Base-by-base conservation (phyloP, 2,888 invertebrate genomes). In the Agelastica alni region DNA sequence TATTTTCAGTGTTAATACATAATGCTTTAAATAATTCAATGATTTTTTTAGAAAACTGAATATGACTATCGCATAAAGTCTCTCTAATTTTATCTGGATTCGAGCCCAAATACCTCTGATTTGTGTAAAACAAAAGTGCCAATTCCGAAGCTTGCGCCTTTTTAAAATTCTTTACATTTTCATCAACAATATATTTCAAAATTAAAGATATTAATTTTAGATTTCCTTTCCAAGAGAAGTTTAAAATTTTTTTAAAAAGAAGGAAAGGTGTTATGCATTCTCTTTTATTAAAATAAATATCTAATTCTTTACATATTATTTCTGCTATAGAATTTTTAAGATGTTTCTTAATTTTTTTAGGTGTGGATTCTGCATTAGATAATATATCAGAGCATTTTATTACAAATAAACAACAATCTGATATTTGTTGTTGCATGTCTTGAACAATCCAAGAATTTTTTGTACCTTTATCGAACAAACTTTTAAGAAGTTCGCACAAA, bases 101-200 rank as follows among this genome's bases (percentile, higher is more conserved):
- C 3, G 58, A 58, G 10, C 54, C 62, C 20, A 80, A 69, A 30
- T 79, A 69, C 64, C 85, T 80, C 9, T 83, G 74, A 63, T 86
- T 83, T 41, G 80, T 79, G 70, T 86, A 89, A 60, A 88, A 85
- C 2, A 83, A 77, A n/a, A 79, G 77, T 37, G 89, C 70, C 53
- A 89, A 75, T 66, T 88, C 86, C 1, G 87, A 66, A 0, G 86
- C 86, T 75, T 89, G 88, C 58, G 81, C 84, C 34, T 85, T 81
- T 16, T 86, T 79, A 66, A 85, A 89, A 20, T 84, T 83, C 56
- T 88, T 79, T 2, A 87, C 81, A 13, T 80, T 79, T 12, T 76
- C 72, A 47, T 81, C 80, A 56, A 89, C 85, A 46, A 85, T 78
- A 66, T 83, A 83, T 16, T 82, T 77, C n/a, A 83, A 77, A 44